phyloP scores from a whole-genome alignment of 2,888 invertebrate genomes.

The Belgica antarctica region DNA sequence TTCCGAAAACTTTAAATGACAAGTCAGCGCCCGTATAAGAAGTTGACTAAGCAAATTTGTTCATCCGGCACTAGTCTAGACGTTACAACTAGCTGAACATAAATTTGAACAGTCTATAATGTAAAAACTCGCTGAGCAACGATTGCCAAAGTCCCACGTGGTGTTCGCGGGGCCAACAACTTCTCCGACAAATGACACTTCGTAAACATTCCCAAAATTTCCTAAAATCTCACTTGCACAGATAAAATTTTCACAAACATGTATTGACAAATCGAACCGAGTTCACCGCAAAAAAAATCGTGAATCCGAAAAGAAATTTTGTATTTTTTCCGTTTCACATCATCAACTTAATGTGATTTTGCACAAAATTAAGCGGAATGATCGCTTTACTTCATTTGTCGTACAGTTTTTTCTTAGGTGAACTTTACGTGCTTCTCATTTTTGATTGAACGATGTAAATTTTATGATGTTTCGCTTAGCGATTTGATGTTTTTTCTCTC shows the following conservation, averaged over 20 bases:
- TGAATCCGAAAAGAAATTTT: not conserved
- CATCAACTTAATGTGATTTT: conserved; percentile 17
- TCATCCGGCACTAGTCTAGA: no score
- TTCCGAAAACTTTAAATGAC: no score
- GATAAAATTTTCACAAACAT: not conserved
- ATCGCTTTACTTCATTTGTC: not conserved
- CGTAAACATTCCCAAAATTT: no score
- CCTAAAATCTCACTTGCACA: no score
- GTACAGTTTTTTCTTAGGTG: conserved; percentile 5
- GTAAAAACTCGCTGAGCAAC: no score
- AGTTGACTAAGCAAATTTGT: no score
- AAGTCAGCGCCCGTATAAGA: no score
- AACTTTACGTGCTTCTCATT: conserved; percentile 22
- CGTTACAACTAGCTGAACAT: no score
- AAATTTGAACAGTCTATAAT: no score
- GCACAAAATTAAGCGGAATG: conserved; percentile 19
- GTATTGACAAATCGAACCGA: not conserved
- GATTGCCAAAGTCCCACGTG: no score
- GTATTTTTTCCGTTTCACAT: not conserved
- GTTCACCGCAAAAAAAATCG: not conserved
- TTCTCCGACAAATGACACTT: no score
- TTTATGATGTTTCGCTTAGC: conserved; percentile 14
- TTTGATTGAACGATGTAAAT: conserved; percentile 13
- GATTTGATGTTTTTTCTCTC: conserved; percentile 15
- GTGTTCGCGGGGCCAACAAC: no score